Conservation (phyloP, 2,797 vertebrate species). For the Cheirogaleus major region DNA sequence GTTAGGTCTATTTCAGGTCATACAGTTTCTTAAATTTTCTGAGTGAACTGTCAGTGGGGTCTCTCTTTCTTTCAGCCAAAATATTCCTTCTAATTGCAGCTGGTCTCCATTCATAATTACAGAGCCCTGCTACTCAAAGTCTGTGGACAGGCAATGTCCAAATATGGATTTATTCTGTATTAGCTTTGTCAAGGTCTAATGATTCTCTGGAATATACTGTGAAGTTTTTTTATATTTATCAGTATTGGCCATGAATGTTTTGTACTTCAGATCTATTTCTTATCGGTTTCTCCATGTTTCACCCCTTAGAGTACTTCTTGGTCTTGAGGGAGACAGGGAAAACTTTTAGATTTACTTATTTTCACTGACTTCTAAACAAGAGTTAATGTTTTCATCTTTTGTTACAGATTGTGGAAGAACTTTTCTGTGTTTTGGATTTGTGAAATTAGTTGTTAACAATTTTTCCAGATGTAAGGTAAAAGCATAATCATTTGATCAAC, state of each 20-base stretch:
- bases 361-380: conserved; percentile 8
- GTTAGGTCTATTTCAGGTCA: not conserved
- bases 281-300: not conserved
- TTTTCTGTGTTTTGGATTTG: not conserved
- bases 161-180: not conserved
- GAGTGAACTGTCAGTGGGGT: not conserved
- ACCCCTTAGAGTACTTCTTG: not conserved
- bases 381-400: not conserved
- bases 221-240: not conserved
- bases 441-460: not conserved
- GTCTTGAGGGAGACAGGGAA: not conserved
- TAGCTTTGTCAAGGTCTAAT: not conserved
- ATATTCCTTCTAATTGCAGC: not conserved
- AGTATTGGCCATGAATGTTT: not conserved
- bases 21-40: not conserved
- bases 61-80: not conserved
- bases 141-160: not conserved
- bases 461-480: not conserved
- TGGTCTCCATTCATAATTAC: not conserved
- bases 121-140: not conserved
- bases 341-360: not conserved
- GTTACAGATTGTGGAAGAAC: not conserved
- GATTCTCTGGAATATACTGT: not conserved
- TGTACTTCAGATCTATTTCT: not conserved
- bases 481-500: not conserved